Base-by-base conservation (phyloP, 2,797 vertebrate genomes). In the Dipus sagitta region DNA sequence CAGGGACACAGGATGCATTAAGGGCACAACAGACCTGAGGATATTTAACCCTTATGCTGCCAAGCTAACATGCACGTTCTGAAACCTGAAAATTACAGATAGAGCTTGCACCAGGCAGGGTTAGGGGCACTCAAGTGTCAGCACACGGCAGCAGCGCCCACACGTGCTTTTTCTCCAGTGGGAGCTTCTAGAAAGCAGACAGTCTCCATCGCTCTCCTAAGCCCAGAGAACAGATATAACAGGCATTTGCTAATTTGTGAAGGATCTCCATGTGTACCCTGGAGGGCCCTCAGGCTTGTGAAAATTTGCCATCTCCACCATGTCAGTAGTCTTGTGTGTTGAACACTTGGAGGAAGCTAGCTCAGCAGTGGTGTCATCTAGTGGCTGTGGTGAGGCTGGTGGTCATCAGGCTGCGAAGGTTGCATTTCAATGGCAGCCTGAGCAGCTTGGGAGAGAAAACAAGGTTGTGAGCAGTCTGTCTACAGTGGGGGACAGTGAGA, bases 171-270 rank as follows among this genome's bases (percentile, higher is more conserved):
- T 88, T 68, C 26, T 70, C 38, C 14, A 4, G 17, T 42, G 62
- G 30, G 30, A 60, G 2, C 21, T 58, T 24, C 28, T 47, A 26
- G 52, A 47, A 77, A 34, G 23, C 30, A 54, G 65, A 38, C 6
- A 30, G 28, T 14, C 0, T 58, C 24, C 14, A 1, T 72, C 68
- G 20, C 58, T 92, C 82, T 78, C 30, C 26, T 93, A 89, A 92
- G 60, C 32, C 47, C 34, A 89, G 84, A 92, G 32, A 71, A 23
- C 58, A 60, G 18, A 54, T 32, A 54, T 32, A 30, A 34, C 54
- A 74, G 34, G 0, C 77, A 60, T 92, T 76, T 85, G 34, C 58
- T 95, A 42, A 92, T 86, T 76, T 92, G 12, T 77, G 75, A 85
- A 77, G 78, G 60, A 21, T 92, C 70, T 89, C n/a, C 28, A 10